Evolutionary conservation across 2,797 vertebrate genomes (phyloP), one percentile per base, ranked within the genome.

Genomic region (Cephalopachus bancanus): DNA sequence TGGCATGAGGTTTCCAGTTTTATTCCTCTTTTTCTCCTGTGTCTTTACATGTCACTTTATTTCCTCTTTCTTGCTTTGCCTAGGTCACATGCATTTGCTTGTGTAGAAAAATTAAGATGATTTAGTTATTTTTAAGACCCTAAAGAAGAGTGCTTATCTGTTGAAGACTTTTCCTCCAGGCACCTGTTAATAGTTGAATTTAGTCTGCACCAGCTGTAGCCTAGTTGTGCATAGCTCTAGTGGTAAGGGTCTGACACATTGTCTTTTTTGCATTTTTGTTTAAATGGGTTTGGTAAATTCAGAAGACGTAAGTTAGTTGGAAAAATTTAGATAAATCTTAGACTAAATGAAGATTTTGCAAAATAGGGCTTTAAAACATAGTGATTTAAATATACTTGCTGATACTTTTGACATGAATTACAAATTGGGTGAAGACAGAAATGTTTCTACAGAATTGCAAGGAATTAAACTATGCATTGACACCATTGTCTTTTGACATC

Each of bases 121-220:
- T 89, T 28, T 76, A 51, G 51, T 75, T 85, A n/a, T 86, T 95
- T 96, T 74, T 57, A 96, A 95, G 88, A 97, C 92, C 83, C 51
- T 96, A 7, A 91, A 87, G 80, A 95, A 97, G 94, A 80, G 69
- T 51, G 5, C n/a, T 96, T 83, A 51, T 95, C 55, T 97, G 55
- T 51, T 80, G 49, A 92, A 96, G 64, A 8, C 75, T 69, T 96
- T 92, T 95, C 44, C 86, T 95, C 62, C 19, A 85, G 83, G 86
- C 89, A 92, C 76, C 59, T 96, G 80, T 86, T 94, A 81, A 30
- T 59, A 95, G 92, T 88, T 89, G 71, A 74, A 81, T 94, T 85
- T 95, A 95, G 7, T 72, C 67, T 94, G 75, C 1, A 83, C 26
- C 95, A 98, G 97, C 97, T 98, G 95, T 86, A 88, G 60, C 74